phyloP scores from a whole-genome alignment of 2,797 vertebrate genomes.

The Galagoides demidoff region DNA sequence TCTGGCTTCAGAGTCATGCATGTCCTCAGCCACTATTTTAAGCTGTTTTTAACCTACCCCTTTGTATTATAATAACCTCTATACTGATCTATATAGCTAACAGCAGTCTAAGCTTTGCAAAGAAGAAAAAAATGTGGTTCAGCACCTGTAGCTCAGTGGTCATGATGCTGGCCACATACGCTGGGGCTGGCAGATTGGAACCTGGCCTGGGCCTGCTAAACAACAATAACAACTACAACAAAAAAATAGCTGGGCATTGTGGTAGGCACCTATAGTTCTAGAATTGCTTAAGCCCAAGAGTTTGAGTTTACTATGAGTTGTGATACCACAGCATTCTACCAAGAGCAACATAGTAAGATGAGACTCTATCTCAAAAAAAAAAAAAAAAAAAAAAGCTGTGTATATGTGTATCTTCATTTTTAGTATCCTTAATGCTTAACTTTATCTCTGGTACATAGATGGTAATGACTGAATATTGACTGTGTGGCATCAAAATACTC shows the following conservation, averaged over 20 bases:
- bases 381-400: background rate
- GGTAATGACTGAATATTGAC: background rate
- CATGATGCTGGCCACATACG: no score
- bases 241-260: no score
- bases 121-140: background rate
- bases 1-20: constrained; percentile 34
- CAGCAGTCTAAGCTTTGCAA: background rate
- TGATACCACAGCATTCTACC: background rate
- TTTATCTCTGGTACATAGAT: background rate
- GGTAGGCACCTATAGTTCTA: no score
- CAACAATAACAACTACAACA: no score
- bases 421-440: background rate
- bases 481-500: background rate
- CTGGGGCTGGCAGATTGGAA: no score
- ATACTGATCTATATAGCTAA: background rate
- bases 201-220: no score
- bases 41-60: background rate
- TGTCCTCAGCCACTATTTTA: constrained; percentile 9
- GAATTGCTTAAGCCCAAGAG: no score
- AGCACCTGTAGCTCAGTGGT: no score
- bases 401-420: background rate
- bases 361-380: no score
- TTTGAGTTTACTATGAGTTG: no score
- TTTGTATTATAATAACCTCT: background rate
- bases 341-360: no score